phyloP scores from a whole-genome alignment of 2,113 vertebrate genomes.

The Physeter macrocephalus region DNA sequence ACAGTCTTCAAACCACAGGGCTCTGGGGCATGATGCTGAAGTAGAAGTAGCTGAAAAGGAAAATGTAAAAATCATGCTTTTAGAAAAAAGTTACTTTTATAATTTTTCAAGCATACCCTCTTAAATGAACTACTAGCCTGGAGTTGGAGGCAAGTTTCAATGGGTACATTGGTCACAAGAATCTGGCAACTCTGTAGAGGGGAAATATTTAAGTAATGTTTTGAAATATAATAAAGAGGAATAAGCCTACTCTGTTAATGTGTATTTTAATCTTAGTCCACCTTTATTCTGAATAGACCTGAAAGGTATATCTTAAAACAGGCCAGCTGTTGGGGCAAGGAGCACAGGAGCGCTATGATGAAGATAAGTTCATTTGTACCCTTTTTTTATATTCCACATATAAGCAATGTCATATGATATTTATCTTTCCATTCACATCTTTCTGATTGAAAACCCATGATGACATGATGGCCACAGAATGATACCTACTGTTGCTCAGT shows the following conservation, averaged over 20 bases:
- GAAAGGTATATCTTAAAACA: background rate
- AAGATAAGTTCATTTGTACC: too few relatives aligned
- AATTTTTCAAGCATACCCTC: background rate
- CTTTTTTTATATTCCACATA: background rate
- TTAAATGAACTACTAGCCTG: background rate
- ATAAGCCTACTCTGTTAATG: background rate
- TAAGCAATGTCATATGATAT: background rate
- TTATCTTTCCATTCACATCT: background rate
- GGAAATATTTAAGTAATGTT: background rate
- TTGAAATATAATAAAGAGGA: background rate
- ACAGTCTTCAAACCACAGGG: background rate
- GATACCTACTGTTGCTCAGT: background rate
- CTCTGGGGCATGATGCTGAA: background rate
- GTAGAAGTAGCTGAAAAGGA: background rate
- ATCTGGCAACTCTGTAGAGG: background rate
- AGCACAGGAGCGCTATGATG: too few relatives aligned
- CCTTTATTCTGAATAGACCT: background rate
- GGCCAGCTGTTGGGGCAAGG: background rate
- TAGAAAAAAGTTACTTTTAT: background rate
- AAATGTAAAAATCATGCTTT: background rate
- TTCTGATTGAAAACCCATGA: background rate
- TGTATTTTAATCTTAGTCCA: background rate
- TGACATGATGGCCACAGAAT: background rate
- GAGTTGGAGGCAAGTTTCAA: background rate
- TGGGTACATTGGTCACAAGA: background rate